A percentile compares a stretch with the other conserved stretches of the same genome.
Conservation (phyloP, 2,888 invertebrate genomes). For the Cecidostiba fungosa region DNA sequence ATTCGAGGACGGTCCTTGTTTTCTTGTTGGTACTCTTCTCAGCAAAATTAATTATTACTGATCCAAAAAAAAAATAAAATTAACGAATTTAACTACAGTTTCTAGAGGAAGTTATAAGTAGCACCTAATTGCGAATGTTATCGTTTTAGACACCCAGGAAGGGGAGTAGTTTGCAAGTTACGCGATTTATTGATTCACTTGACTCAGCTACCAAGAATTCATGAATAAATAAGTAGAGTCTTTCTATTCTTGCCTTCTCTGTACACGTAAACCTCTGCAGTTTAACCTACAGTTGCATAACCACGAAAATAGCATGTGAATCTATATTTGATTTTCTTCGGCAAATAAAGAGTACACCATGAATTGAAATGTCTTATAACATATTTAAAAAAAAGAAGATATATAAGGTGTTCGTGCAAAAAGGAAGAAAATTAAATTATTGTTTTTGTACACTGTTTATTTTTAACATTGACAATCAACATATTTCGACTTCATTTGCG, state of each 20-base stretch:
- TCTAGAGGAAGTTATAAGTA: neutral
- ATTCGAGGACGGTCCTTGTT: neutral
- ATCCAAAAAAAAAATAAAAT: neutral
- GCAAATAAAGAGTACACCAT: neutral
- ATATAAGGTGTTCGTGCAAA: neutral
- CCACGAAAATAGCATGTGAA: conserved; percentile 40
- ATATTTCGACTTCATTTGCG: conserved; percentile 73
- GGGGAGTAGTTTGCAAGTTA: neutral
- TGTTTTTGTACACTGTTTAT: conserved; percentile 79
- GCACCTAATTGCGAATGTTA: conserved; percentile 17
- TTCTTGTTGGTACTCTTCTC: neutral
- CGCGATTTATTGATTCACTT: conserved; percentile 77
- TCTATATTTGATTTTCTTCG: conserved; percentile 49
- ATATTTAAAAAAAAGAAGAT: neutral
- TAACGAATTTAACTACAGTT: neutral
- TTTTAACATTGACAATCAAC: conserved; percentile 80
- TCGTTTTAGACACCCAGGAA: conserved; percentile 4
- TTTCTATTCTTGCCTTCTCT: conserved; percentile 72
- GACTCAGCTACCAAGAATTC: conserved; percentile 73
- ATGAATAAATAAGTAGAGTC: conserved; percentile 76
- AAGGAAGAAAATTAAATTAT: neutral
- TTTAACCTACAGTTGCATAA: conserved; percentile 50
- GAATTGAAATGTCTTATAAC: neutral
- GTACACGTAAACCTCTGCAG: conserved; percentile 32
- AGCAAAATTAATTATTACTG: neutral